Base-by-base conservation (phyloP, 1,140 invertebrate species). In the Ceratina japonica region DNA sequence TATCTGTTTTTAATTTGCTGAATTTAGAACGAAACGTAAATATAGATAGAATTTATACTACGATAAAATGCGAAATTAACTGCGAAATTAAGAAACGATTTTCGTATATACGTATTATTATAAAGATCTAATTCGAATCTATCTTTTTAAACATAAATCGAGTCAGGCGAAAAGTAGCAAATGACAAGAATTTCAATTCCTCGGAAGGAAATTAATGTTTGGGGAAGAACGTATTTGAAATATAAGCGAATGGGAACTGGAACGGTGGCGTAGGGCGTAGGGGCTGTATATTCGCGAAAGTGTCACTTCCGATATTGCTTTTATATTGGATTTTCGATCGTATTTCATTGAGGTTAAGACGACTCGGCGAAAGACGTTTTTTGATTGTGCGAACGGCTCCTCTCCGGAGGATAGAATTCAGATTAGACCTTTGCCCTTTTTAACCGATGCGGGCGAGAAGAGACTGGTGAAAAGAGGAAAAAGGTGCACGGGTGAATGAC, bases 241-340 rank as follows among this genome's bases (percentile, higher is more conserved):
- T 44, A 7, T 31, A 31, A 31, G 27, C 27, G 27, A 31, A 31
- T 31, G 27, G 27, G 27, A 31, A 31, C 27, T 31, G 27, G 27
- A 31, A 31, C 12, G 4, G 13, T 7, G 22, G 3, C 13, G n/a
- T 4, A 13, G 51, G 18, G 22, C 0, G 52, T 15, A 49, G 61
- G 18, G 66, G 16, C 70, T 20, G 58, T 56, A 64, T 66, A 63
- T 73, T 74, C 51, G 22, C 18, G 51, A 59, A 51, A 54, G 49
- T 78, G 83, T 83, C 76, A 82, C 70, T 85, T 81, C 64, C 69
- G 81, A 85, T 86, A 86, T 87, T 87, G 86, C 76, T 85, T 80
- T 87, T 85, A 85, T 86, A 87, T 87, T 87, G 78, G 81, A 86
- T 86, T 81, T 79, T 79, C 65, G 62, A 73, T 74, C 31, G 72